These are phyloP conservation scores for Holothuria leucospilota DNA, from an alignment of 53 echinoderm and acorn worm genomes.

Conservation along the genomic window DNA sequence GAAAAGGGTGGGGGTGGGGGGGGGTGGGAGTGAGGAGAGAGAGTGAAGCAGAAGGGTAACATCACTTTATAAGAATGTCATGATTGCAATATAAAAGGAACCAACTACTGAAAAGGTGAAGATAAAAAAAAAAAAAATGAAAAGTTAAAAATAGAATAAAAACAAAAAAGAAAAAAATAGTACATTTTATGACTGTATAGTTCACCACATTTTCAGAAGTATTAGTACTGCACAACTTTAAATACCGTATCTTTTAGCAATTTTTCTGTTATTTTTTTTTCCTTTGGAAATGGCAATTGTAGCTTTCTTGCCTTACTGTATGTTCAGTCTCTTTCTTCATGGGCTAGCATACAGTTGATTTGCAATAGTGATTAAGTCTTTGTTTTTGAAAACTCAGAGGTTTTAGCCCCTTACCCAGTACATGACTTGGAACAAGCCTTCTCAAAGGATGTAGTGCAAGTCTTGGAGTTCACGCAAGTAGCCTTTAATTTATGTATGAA, in stretches of 20 bases:
- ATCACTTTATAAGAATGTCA: neutral
- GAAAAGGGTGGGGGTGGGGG: neutral
- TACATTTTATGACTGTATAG: slow-evolving; percentile 46
- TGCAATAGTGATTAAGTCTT: slow-evolving; percentile 35
- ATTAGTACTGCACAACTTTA: slow-evolving; percentile 45
- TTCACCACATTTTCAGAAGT: slow-evolving; percentile 27
- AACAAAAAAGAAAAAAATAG: slow-evolving; percentile 3
- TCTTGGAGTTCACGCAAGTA: too few species aligned
- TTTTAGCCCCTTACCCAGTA: slow-evolving; percentile 10
- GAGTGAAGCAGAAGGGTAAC: neutral
- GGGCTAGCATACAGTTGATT: neutral
- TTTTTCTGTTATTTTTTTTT: slow-evolving; percentile 15
- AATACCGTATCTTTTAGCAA: slow-evolving; percentile 23
- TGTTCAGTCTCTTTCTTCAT: slow-evolving; percentile 9
- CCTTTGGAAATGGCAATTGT: slow-evolving; percentile 29
- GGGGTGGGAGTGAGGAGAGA: neutral
- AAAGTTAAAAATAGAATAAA: neutral
- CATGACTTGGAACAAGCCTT: slow-evolving; percentile 14
- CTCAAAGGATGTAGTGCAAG: too few species aligned
- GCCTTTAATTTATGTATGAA: too few species aligned
- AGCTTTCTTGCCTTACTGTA: slow-evolving; percentile 38
- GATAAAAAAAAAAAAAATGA: neutral
- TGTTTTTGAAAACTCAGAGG: slow-evolving; percentile 26
- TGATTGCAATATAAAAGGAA: neutral
- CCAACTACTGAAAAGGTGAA: neutral